Evolutionary conservation across 1,140 invertebrate genomes (phyloP).

Genomic region (Acromyrmex charruanus): DNA sequence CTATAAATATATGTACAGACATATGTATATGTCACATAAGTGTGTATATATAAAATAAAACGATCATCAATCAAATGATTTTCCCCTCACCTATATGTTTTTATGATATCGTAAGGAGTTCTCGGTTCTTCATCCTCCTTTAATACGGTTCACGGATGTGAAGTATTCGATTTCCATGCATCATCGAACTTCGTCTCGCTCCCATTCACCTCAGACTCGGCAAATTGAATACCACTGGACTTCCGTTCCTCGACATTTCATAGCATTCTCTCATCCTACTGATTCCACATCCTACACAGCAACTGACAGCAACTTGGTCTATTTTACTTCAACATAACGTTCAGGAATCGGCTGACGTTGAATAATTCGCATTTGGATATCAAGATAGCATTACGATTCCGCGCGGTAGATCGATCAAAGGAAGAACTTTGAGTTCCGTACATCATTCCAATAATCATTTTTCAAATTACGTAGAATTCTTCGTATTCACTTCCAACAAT

Average conservation of each 20-base stretch:
- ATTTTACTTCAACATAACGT: background rate
- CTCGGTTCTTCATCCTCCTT: slow-evolving; percentile 23
- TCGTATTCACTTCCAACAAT: background rate
- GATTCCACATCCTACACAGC: background rate
- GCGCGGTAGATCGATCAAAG: background rate
- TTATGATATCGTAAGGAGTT: background rate
- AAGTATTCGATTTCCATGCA: slow-evolving; percentile 22
- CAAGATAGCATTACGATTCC: background rate
- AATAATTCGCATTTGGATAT: background rate
- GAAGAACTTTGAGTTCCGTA: background rate
- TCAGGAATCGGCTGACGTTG: background rate
- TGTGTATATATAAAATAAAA: background rate
- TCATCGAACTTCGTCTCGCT: slow-evolving; percentile 16
- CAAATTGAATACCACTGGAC: slow-evolving; percentile 30
- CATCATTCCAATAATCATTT: background rate
- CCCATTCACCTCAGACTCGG: slow-evolving; percentile 1
- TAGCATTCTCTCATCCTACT: background rate
- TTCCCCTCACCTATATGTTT: slow-evolving; percentile 17
- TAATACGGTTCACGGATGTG: background rate
- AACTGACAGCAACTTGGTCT: background rate
- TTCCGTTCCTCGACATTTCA: slow-evolving; percentile 14
- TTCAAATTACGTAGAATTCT: background rate
- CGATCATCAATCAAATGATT: background rate
- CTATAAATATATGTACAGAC: too few species aligned
- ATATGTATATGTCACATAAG: background rate